phyloP scores from a whole-genome alignment of 2,888 invertebrate species.

The Bugulina stolonifera region DNA sequence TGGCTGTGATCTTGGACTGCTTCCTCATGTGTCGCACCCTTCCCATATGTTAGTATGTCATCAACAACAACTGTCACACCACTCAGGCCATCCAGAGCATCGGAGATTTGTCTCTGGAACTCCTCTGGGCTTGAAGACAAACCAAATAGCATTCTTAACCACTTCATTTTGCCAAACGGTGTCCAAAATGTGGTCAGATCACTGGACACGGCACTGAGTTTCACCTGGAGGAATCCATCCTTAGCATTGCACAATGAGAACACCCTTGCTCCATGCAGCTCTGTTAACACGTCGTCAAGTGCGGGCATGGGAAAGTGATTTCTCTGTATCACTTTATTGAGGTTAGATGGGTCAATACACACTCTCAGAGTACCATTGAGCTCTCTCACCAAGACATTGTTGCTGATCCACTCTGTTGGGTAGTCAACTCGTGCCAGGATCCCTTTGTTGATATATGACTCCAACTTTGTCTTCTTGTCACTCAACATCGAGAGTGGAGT shows the following conservation, averaged over 20 bases:
- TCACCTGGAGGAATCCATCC: constrained; percentile 29
- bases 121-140: constrained; percentile 28
- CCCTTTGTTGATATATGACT: neutral
- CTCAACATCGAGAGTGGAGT: neutral
- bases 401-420: no score
- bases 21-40: constrained; percentile 2
- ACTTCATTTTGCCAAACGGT: constrained; percentile 28
- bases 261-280: constrained; percentile 21
- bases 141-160: constrained; percentile 26
- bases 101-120: constrained; percentile 26
- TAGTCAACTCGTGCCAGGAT: neutral
- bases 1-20: constrained; percentile 7
- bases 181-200: constrained; percentile 30
- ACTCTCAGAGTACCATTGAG: neutral
- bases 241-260: constrained; percentile 29
- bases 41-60: constrained; percentile 16
- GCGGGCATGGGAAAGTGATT: constrained; percentile 6
- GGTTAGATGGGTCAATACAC: neutral
- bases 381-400: no score
- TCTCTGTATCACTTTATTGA: no score
- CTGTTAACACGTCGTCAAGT: neutral
- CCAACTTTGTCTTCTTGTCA: neutral
- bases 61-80: constrained; percentile 15
- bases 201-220: constrained; percentile 22
- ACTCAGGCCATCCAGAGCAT: constrained; percentile 17